Evolutionary conservation across 2,113 vertebrate genomes (phyloP), one percentile per base, ranked within the genome.

Genomic region (Turdus rufiventris): DNA sequence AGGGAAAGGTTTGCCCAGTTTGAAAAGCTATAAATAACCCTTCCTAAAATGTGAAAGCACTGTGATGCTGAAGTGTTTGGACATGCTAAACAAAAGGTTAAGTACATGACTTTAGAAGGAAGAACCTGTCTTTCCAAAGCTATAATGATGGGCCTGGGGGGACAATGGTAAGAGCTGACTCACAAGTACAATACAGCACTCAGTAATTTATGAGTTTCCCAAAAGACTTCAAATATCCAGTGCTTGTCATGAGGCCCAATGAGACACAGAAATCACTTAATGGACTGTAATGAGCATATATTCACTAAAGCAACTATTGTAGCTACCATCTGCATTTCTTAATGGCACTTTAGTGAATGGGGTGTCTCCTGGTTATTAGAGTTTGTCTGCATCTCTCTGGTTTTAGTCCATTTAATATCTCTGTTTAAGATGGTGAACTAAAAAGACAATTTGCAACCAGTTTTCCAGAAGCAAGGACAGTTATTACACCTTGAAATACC

Each of bases 231-330:
- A 88, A 63, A 76, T 73, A 75, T 63, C 70, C 77, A 83, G 19
- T 3, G 12, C 15, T 85, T 54, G 40, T 77, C 68, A 15, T 6
- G 48, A 81, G 94, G 82, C 79, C 56, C 89, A 76, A 61, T 67
- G 95, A 96, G 96, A 93, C 74, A 75, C 58, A 77, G 71, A 93
- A 76, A 88, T 57, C 42, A 70, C 61, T 19, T 91, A 87, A 70
- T 82, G 21, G 12, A 21, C 42, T 66, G 43, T 72, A 94, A 96
- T 77, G 63, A 96, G 42, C 29, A 15, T 73, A 42, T 68, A 85
- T 81, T 94, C 75, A 85, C 56, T 25, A 63, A 94, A 93, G 23
- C 61, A 88, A 82, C 65, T 73, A 73, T 28, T 43, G 34, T 29
- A 85, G 25, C 71, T 61, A 51, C 42, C 42, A 53, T 71, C 42